phyloP scores from a whole-genome alignment of 2,888 invertebrate genomes.

The Watsonalla cultraria region DNA sequence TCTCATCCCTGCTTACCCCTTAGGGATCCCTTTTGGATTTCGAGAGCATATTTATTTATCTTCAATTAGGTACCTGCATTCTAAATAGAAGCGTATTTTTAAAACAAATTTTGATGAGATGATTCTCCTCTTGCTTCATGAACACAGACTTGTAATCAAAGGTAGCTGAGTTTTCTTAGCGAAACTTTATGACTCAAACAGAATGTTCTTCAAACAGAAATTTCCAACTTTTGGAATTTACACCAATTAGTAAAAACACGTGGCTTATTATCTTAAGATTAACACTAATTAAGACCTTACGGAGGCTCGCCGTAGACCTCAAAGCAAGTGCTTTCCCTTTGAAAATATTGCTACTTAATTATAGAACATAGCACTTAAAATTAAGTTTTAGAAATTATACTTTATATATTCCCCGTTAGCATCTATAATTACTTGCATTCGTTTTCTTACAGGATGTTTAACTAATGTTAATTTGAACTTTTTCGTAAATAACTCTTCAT shows the following conservation, averaged over 20 bases:
- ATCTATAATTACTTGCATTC: neutral
- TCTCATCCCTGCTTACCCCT: too few species aligned
- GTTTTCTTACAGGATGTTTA: neutral
- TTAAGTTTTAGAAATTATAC: slow-evolving; percentile 27
- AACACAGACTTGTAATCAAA: too few species aligned
- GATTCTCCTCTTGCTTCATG: too few species aligned
- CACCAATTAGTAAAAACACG: slow-evolving; percentile 64
- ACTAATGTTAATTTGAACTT: too few species aligned
- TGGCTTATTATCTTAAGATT: slow-evolving; percentile 72
- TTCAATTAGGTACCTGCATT: too few species aligned
- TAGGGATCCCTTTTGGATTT: too few species aligned
- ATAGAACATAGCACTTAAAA: slow-evolving; percentile 31
- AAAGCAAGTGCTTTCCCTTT: slow-evolving; percentile 62
- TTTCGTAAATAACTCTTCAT: too few species aligned
- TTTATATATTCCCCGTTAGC: neutral
- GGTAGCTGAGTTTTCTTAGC: too few species aligned
- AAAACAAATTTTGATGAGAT: too few species aligned
- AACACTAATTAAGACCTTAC: slow-evolving; percentile 68
- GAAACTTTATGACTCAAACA: neutral
- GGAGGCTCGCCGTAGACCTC: slow-evolving; percentile 41
- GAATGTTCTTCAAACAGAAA: slow-evolving; percentile 16
- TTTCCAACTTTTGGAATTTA: slow-evolving; percentile 47
- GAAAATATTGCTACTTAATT: slow-evolving; percentile 60
- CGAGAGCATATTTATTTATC: too few species aligned
- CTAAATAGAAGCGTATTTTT: too few species aligned